These are phyloP conservation scores for Callospermophilus lateralis DNA, from an alignment of 2,113 vertebrate species.

Conservation along the genomic window DNA sequence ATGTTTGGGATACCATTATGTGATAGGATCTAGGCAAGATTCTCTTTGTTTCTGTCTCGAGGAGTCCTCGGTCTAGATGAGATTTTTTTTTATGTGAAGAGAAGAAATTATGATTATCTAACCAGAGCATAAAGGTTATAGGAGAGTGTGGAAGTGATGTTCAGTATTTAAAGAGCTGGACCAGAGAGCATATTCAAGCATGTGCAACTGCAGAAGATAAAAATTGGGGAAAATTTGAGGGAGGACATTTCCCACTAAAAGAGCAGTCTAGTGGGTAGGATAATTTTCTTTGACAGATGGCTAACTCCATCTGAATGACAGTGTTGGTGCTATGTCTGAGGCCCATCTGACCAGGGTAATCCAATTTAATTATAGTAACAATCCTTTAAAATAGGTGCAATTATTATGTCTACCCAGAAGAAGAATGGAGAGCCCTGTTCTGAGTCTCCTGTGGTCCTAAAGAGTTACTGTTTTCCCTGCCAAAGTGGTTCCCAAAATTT, in stretches of 20 bases:
- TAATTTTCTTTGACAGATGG: not conserved
- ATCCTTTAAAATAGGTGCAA: too few species aligned
- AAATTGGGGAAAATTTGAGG: not conserved
- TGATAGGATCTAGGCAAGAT: too few species aligned
- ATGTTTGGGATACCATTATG: too few species aligned
- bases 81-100: not conserved
- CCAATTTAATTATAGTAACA: too few species aligned
- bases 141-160: not conserved
- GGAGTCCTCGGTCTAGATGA: accelerated
- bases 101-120: not conserved
- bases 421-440: too few species aligned
- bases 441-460: not conserved
- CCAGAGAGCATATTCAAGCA: not conserved
- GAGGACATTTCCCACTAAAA: not conserved
- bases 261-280: not conserved
- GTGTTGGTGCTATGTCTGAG: not conserved
- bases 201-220: not conserved
- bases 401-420: not conserved
- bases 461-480: not conserved
- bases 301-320: not conserved
- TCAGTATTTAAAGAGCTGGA: not conserved
- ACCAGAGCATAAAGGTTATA: not conserved
- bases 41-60: not conserved
- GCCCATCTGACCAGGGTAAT: not conserved
- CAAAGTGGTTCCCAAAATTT: not conserved